Percentiles rank a stretch among this genome's conserved stretches.
These are phyloP conservation scores for Plumapathes pennacea DNA, from an alignment of 92 coral and sea anemone species.

Conservation along the genomic window DNA sequence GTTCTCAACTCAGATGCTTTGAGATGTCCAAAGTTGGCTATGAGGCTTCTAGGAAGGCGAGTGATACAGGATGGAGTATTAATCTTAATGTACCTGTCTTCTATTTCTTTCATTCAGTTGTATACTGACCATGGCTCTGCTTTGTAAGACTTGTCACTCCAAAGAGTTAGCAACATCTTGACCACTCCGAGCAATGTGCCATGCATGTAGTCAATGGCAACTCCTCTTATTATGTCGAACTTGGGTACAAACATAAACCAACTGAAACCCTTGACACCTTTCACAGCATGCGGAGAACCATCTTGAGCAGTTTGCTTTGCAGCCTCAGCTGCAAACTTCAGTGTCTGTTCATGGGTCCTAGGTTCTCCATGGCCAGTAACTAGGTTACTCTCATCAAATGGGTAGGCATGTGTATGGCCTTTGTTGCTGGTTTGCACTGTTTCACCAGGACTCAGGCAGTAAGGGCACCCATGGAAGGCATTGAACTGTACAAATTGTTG, in stretches of 20 bases:
- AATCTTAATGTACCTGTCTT: constrained; percentile 14
- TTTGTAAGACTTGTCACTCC: constrained; percentile 31
- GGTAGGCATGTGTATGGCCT: constrained; percentile 51
- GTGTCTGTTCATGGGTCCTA: constrained; percentile 48
- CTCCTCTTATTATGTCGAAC: constrained; percentile 52
- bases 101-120: constrained; percentile 20
- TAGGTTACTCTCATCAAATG: constrained; percentile 24
- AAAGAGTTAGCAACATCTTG: constrained; percentile 45
- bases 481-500: constrained; percentile 51
- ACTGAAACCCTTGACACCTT: constrained; percentile 52
- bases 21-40: constrained; percentile 38
- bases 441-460: constrained; percentile 43
- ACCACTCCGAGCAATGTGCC: constrained; percentile 47
- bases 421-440: constrained; percentile 42
- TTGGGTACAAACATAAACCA: constrained; percentile 37
- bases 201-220: constrained; percentile 68
- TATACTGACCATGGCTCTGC: constrained; percentile 40
- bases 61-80: constrained; percentile 57
- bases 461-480: constrained; percentile 54
- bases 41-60: constrained; percentile 57
- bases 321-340: constrained; percentile 38
- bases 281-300: constrained; percentile 10
- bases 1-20: constrained; percentile 72
- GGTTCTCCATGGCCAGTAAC: constrained; percentile 32
- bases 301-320: constrained; percentile 16